phyloP scores from a whole-genome alignment of 2,888 invertebrate species.

The Drosophila pseudotakahashii region DNA sequence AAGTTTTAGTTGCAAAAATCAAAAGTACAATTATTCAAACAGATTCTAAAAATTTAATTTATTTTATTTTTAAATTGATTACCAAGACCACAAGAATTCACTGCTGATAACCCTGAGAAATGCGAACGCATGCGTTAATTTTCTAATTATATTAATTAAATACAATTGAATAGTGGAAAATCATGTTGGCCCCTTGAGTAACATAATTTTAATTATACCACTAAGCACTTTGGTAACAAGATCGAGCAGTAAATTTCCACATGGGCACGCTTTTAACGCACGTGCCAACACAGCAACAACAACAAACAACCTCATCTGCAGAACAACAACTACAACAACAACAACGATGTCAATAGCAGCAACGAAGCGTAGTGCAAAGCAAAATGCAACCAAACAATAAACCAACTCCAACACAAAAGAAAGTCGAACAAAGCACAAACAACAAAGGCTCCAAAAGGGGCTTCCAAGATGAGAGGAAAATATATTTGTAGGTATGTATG shows the following conservation, averaged over 20 bases:
- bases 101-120: neutral
- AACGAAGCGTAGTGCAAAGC: slow-evolving; percentile 47
- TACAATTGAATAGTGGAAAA: neutral
- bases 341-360: slow-evolving; percentile 1
- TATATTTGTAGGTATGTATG: neutral
- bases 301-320: slow-evolving; percentile 16
- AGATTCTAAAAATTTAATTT: too few species aligned
- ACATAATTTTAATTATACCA: neutral
- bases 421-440: slow-evolving; percentile 55
- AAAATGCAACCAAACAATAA: slow-evolving; percentile 43
- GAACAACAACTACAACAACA: slow-evolving; percentile 18
- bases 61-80: too few species aligned
- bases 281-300: slow-evolving; percentile 50
- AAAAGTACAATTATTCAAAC: too few species aligned
- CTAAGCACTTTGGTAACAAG: slow-evolving; percentile 9
- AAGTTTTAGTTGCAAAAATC: too few species aligned
- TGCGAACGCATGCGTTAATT: neutral
- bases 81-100: too few species aligned
- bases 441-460: slow-evolving; percentile 39
- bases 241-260: slow-evolving; percentile 54
- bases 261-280: slow-evolving; percentile 53
- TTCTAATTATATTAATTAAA: neutral
- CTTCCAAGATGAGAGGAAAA: neutral
- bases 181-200: neutral
- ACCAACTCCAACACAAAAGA: slow-evolving; percentile 52